Conservation (phyloP, 2,113 vertebrate species). For the Sciurus niger region DNA sequence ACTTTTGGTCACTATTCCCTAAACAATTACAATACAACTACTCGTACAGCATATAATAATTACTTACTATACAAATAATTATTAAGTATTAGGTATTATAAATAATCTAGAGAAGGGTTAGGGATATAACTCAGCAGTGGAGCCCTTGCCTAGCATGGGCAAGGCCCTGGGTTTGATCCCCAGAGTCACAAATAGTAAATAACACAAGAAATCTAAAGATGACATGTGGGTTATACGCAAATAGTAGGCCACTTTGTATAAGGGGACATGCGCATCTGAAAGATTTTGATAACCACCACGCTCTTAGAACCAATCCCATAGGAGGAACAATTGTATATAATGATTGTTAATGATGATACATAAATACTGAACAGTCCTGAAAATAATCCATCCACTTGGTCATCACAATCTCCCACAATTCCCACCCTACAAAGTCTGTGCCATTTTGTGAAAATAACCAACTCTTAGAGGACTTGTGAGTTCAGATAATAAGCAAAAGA, state of each 20-base stretch:
- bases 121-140: too few species aligned
- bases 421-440: not conserved
- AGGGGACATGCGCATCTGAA: not conserved
- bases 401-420: not conserved
- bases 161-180: too few species aligned
- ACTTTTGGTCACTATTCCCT: not conserved
- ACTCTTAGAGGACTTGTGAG: not conserved
- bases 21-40: not conserved
- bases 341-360: not conserved
- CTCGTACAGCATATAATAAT: not conserved
- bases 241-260: not conserved
- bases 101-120: not conserved
- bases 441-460: constrained; percentile 34
- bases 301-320: not conserved
- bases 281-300: not conserved
- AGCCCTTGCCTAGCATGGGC: too few species aligned
- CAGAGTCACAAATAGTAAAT: too few species aligned
- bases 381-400: not conserved
- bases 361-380: not conserved
- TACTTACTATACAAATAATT: too few species aligned
- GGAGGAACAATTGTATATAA: not conserved
- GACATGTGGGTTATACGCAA: not conserved
- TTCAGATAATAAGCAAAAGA: constrained; percentile 38
- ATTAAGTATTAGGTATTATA: not conserved
- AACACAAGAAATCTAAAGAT: not conserved